These are phyloP conservation scores for Phorcus lineatus DNA, from an alignment of 2,888 invertebrate species.

Conservation along the genomic window DNA sequence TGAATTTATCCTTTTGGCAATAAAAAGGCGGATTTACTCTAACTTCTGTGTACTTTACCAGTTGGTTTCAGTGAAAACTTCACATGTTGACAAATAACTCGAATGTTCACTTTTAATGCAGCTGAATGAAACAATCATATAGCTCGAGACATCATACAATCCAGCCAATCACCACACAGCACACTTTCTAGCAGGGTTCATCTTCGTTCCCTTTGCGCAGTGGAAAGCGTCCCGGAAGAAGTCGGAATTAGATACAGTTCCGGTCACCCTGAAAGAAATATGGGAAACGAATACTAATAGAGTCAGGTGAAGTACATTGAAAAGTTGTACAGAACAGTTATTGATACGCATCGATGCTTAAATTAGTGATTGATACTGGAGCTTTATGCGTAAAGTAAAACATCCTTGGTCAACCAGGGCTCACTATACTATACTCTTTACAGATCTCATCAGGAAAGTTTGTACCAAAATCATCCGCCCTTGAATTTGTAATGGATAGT, in stretches of 20 bases:
- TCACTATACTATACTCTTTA: too few relatives aligned
- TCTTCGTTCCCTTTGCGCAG: slow-evolving; percentile 38
- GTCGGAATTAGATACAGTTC: slow-evolving; percentile 48
- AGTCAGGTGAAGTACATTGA: too few relatives aligned
- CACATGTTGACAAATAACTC: neutral
- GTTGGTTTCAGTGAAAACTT: neutral
- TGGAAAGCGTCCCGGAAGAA: slow-evolving; percentile 50
- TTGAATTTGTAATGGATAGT: too few relatives aligned
- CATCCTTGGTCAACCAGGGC: too few relatives aligned
- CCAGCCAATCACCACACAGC: slow-evolving; percentile 41
- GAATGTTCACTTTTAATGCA: neutral
- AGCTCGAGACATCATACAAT: neutral
- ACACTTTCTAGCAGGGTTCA: slow-evolving; percentile 49
- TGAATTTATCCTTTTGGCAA: too few relatives aligned
- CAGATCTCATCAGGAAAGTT: too few relatives aligned
- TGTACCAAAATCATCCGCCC: too few relatives aligned
- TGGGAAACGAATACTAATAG: too few relatives aligned
- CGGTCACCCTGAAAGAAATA: slow-evolving; percentile 46
- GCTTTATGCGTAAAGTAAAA: too few relatives aligned
- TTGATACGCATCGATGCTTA: too few relatives aligned
- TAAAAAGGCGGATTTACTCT: neutral
- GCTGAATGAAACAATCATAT: neutral
- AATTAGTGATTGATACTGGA: too few relatives aligned
- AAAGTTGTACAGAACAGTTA: too few relatives aligned
- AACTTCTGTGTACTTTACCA: neutral